Percentiles rank a stretch among this genome's conserved stretches.
Conservation (phyloP, 2,113 vertebrate species). For the Canis aureus region DNA sequence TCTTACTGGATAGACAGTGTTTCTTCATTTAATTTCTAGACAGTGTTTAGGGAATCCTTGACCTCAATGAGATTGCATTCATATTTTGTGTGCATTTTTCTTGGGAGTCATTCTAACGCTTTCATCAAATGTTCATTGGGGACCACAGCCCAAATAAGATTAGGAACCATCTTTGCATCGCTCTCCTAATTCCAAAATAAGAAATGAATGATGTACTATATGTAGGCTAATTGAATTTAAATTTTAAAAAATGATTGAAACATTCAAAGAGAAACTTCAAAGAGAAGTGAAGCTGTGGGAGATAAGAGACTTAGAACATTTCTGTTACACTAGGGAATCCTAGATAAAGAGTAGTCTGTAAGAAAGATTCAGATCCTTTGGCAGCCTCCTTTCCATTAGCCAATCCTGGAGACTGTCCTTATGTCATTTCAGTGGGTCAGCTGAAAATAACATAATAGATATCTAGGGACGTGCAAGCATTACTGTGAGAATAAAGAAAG, state of each 20-base stretch:
- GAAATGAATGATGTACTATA: background rate
- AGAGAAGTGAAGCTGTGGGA: background rate
- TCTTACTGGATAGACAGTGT: background rate
- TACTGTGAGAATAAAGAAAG: background rate
- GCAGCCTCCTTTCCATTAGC: background rate
- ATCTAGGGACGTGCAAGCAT: background rate
- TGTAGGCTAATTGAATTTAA: no score
- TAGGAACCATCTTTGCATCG: background rate
- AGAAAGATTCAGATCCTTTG: background rate
- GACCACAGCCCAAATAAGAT: background rate
- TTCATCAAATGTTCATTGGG: background rate
- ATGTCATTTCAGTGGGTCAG: background rate
- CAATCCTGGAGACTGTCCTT: background rate
- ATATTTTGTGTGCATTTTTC: background rate
- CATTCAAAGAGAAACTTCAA: background rate
- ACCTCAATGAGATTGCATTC: background rate
- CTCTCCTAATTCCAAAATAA: background rate
- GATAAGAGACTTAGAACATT: background rate
- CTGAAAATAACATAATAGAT: background rate
- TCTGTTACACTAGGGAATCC: background rate
- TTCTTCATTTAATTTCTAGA: background rate
- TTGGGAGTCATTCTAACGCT: background rate
- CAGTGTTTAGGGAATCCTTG: background rate
- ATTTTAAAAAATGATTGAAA: background rate
- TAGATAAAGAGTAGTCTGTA: background rate